Conservation (phyloP, 2,113 vertebrate genomes). For the Limanda limanda region DNA sequence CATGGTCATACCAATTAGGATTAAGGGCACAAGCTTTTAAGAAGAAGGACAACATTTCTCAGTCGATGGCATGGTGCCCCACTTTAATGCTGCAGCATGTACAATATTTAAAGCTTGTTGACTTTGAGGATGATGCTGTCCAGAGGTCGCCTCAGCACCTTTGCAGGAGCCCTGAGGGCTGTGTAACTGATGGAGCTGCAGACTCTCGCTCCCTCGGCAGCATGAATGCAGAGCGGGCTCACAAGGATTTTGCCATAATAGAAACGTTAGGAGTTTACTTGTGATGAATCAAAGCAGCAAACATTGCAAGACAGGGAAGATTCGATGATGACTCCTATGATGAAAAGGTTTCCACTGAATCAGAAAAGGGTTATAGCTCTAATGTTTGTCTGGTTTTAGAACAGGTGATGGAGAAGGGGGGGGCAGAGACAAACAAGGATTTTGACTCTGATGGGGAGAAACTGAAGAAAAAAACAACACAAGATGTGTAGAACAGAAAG, state of each 20-base stretch:
- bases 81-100: slow-evolving; percentile 36
- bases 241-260: slow-evolving; percentile 9
- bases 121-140: slow-evolving; percentile 36
- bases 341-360: slow-evolving; percentile 17
- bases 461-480: neutral
- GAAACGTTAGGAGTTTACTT: neutral
- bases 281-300: slow-evolving; percentile 24
- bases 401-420: slow-evolving; percentile 10
- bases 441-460: slow-evolving; percentile 1
- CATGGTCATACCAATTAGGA: slow-evolving; percentile 30
- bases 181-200: slow-evolving; percentile 26
- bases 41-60: slow-evolving; percentile 1
- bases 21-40: slow-evolving; percentile 20
- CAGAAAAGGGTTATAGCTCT: slow-evolving; percentile 8
- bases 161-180: slow-evolving; percentile 19
- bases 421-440: slow-evolving; percentile 30
- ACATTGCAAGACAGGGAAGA: slow-evolving; percentile 12
- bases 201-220: neutral
- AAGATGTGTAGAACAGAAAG: slow-evolving; percentile 18
- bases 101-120: slow-evolving; percentile 30
- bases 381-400: slow-evolving; percentile 14
- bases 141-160: slow-evolving; percentile 20
- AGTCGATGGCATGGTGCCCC: neutral
- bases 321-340: slow-evolving; percentile 15
- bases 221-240: slow-evolving; percentile 6